phyloP scores from a whole-genome alignment of 2,797 vertebrate genomes.

The Phrynocephalus guinanensis region DNA sequence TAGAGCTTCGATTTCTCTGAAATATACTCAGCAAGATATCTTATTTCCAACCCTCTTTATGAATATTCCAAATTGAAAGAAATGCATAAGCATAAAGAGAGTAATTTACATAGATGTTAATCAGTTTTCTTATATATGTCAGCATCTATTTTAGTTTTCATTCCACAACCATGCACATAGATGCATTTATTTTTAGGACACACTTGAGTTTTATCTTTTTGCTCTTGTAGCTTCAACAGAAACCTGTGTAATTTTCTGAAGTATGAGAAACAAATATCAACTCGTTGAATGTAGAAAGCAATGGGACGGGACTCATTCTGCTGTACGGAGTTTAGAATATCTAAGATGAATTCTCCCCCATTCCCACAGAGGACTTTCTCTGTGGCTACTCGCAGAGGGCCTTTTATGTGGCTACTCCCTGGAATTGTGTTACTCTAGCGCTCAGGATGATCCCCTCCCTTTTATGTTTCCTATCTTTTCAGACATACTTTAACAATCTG shows the following conservation, averaged over 20 bases:
- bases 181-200: slow-evolving; percentile 42
- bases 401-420: too few relatives aligned
- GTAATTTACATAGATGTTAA: slow-evolving; percentile 75
- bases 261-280: background rate
- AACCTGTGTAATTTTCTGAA: background rate
- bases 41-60: slow-evolving; percentile 65
- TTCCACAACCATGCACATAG: slow-evolving; percentile 55
- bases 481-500: too few relatives aligned
- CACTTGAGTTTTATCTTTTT: slow-evolving; percentile 10
- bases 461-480: too few relatives aligned
- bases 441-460: too few relatives aligned
- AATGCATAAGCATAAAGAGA: slow-evolving; percentile 73
- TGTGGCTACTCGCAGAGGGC: too few relatives aligned
- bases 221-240: slow-evolving; percentile 47
- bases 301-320: background rate
- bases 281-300: background rate
- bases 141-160: slow-evolving; percentile 69
- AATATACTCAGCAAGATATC: slow-evolving; percentile 55
- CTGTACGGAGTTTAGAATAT: background rate
- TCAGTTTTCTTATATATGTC: slow-evolving; percentile 70
- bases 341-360: too few relatives aligned
- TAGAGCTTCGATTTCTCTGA: slow-evolving; percentile 58
- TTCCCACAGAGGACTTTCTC: too few relatives aligned
- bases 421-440: too few relatives aligned
- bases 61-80: slow-evolving; percentile 69